Conservation (phyloP, 2,888 invertebrate species). For the Xanthia togata region DNA sequence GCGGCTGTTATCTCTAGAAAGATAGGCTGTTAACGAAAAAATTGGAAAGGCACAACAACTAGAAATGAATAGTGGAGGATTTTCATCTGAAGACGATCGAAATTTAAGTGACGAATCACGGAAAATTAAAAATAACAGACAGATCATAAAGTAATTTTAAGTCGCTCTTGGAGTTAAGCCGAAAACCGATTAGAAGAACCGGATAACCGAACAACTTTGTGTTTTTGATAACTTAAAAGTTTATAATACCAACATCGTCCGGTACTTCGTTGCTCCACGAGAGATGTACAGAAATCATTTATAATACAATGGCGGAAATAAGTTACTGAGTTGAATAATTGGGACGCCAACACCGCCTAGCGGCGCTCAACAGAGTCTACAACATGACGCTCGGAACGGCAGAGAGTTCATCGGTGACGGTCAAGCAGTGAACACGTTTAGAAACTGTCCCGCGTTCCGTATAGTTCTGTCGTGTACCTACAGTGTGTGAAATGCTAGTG, state of each 20-base stretch:
- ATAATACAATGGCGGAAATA: too few species aligned
- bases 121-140: conserved; percentile 32
- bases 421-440: too few species aligned
- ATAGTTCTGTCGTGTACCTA: too few species aligned
- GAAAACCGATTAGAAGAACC: conserved; percentile 37
- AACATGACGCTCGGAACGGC: too few species aligned
- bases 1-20: background rate
- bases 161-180: conserved; percentile 13
- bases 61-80: background rate
- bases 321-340: too few species aligned
- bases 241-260: conserved; percentile 18
- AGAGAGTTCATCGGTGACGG: too few species aligned
- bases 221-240: conserved; percentile 50
- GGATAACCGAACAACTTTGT: conserved; percentile 26
- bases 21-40: background rate
- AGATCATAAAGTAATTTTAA: conserved; percentile 8
- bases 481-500: too few species aligned
- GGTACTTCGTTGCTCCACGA: background rate
- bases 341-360: too few species aligned
- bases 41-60: background rate
- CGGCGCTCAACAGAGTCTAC: too few species aligned
- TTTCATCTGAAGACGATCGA: background rate
- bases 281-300: conserved; percentile 19
- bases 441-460: too few species aligned
- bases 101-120: background rate